Conservation (phyloP, 2,888 invertebrate genomes). For the Harmothoe impar region DNA sequence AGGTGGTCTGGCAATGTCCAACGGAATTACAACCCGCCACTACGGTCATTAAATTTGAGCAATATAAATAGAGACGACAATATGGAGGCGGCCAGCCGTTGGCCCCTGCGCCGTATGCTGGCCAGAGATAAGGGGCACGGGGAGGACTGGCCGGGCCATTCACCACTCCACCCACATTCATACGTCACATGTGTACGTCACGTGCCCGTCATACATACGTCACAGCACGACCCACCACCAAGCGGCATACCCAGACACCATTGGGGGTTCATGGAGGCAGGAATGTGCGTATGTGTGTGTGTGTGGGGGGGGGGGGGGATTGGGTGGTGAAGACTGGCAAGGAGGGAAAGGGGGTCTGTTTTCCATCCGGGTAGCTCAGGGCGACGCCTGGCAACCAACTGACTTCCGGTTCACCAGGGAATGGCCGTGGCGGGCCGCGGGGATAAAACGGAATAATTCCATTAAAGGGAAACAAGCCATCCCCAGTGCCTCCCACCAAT, state of each 20-base stretch:
- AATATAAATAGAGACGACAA: constrained; percentile 53
- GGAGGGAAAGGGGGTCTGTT: neutral
- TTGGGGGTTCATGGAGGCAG: neutral
- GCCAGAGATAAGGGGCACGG: constrained; percentile 30
- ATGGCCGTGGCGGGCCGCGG: neutral
- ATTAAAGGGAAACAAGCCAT: constrained; percentile 57
- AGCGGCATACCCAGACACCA: neutral
- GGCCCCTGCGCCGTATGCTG: constrained; percentile 39
- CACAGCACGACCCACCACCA: neutral
- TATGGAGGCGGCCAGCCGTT: constrained; percentile 46
- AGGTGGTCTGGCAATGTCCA: constrained; percentile 33
- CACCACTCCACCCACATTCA: constrained; percentile 16
- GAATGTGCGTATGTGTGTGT: neutral
- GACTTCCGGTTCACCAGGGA: constrained; percentile 25
- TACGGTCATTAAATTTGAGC: constrained; percentile 53
- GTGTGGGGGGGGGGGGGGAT: neutral
- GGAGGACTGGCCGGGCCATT: neutral
- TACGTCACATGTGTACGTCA: constrained; percentile 37
- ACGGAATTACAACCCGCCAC: constrained; percentile 41
- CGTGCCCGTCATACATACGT: constrained; percentile 13
- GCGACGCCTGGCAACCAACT: neutral
- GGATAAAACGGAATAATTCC: constrained; percentile 60
- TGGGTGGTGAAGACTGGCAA: neutral
- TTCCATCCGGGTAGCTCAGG: neutral
- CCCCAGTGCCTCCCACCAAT: neutral